A percentile compares a stretch with the other conserved stretches of the same genome.
Evolutionary conservation across 2,888 invertebrate genomes (phyloP).

Genomic region (Osmoderma eremita): DNA sequence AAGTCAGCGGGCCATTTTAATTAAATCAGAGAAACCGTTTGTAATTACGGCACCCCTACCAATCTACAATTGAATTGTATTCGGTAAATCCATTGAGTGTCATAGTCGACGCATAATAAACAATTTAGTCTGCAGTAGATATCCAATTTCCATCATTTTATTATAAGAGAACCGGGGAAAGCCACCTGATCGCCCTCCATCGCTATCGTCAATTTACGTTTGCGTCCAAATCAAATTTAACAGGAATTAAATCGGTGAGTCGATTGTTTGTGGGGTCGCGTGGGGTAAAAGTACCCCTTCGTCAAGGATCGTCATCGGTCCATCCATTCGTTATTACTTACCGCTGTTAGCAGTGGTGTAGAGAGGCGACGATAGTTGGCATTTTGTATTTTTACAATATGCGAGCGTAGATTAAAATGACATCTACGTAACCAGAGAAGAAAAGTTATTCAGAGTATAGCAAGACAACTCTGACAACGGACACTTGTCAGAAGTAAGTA

Average conservation of each 20-base stretch:
- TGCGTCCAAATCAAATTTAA: conserved; percentile 30
- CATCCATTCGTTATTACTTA: conserved; percentile 1
- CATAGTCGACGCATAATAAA: conserved; percentile 18
- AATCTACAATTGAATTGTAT: conserved; percentile 5
- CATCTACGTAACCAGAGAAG: too few species aligned
- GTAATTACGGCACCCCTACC: background rate
- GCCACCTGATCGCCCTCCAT: conserved; percentile 24
- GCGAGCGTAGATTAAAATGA: too few species aligned
- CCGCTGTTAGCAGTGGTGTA: conserved; percentile 13
- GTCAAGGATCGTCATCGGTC: background rate
- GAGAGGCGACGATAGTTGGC: too few species aligned
- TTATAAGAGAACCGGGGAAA: conserved; percentile 14
- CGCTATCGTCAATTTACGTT: conserved; percentile 9
- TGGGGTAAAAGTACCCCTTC: conserved; percentile 6
- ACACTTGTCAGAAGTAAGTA: too few species aligned
- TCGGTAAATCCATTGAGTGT: conserved; percentile 10
- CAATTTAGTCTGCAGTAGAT: conserved; percentile 33
- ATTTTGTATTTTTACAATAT: too few species aligned
- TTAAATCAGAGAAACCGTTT: background rate
- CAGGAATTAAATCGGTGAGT: conserved; percentile 29
- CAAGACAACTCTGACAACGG: too few species aligned
- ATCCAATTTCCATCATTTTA: conserved; percentile 25
- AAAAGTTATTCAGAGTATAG: too few species aligned
- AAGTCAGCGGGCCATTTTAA: too few species aligned
- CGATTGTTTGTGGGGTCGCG: conserved; percentile 25